Conservation (phyloP, 2,797 vertebrate genomes). For the Tenualosa thibaudeaui region DNA sequence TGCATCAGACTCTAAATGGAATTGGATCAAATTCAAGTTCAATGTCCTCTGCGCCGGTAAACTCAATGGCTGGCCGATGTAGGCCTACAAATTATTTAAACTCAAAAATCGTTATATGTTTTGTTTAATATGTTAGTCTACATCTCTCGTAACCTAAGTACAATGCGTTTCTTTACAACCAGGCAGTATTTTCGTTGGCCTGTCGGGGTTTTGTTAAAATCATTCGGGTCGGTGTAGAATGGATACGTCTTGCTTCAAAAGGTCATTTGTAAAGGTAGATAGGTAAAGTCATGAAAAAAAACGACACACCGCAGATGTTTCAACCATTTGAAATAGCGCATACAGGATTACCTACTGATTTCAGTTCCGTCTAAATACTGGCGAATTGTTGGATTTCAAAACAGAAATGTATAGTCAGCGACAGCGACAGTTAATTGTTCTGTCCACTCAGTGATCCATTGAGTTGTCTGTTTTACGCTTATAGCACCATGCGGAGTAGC, state of each 20-base stretch:
- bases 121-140: not conserved
- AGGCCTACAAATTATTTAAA: not conserved
- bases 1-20: not conserved
- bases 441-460: not conserved
- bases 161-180: not conserved
- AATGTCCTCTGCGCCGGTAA: not conserved
- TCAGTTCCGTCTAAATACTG: not conserved
- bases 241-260: not conserved
- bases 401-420: not conserved
- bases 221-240: not conserved
- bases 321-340: not conserved
- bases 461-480: not conserved
- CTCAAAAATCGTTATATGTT: not conserved
- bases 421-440: not conserved
- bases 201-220: not conserved
- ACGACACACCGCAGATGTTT: not conserved
- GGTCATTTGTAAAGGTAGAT: not conserved
- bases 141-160: not conserved
- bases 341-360: not conserved
- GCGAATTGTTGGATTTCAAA: not conserved
- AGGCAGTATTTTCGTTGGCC: not conserved
- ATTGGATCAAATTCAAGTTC: slow-evolving; percentile 21
- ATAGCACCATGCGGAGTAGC: not conserved
- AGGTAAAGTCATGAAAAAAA: not conserved
- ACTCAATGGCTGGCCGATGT: not conserved